Base-by-base conservation (phyloP, 2,797 vertebrate genomes). In the Dermochelys coriacea region DNA sequence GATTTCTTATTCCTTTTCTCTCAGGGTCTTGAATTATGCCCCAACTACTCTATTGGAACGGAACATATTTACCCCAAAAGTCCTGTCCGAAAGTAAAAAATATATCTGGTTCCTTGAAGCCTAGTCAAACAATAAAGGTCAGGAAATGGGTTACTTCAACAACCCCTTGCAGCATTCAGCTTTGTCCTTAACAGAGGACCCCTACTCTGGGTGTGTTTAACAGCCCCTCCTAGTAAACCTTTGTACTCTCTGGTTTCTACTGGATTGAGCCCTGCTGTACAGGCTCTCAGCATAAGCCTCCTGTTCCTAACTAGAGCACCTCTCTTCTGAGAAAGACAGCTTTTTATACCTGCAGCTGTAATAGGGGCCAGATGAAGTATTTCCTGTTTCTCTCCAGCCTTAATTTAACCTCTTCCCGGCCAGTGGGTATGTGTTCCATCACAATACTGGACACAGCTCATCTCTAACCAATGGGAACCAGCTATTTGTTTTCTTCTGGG, bases 201-300 rank as follows among this genome's bases (percentile, higher is more conserved):
- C 87, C 74, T 90, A 84, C 84, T 87, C 91, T 93, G 87, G 96
- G 85, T 57, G 96, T 64, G 83, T 94, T 91, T 95, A 79, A 90
- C 50, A 86, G 81, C 87, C 90, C 94, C 94, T 94, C 94, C 79
- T 74, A 93, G 95, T 85, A 97, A 96, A 95, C 83, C 90, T 96
- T 97, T 97, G 97, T 96, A 95, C 90, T 95, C 79, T 96, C 96
- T 95, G 77, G 94, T 96, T 93, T 93, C 86, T 94, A 94, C 92
- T 64, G n/a, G 82, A 80, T 84, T 92, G 94, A 96, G 55, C 52
- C 97, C 90, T 94, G 96, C 96, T 96, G 95, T 88, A 96, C 93
- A 85, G 78, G 55, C 82, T 94, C 92, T 90, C 23, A 59, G 88
- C 84, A 31, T 25, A 91, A 82, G 88, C 93, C 94, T 87, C 59